phyloP scores from a whole-genome alignment of 2,113 vertebrate species.

The Mustela nigripes region DNA sequence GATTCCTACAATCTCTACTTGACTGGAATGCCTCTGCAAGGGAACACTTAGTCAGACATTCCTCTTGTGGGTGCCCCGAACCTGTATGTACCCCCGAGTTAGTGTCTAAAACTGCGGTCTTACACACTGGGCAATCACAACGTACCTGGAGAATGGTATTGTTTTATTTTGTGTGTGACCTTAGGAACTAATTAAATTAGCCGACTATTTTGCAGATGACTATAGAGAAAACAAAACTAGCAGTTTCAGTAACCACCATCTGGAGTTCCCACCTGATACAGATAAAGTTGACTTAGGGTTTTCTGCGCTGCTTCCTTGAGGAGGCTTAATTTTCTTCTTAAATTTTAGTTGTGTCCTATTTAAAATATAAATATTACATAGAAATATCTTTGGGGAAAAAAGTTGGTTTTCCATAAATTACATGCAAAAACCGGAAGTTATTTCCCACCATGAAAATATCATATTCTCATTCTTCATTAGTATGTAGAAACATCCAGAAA shows the following conservation, averaged over 20 bases:
- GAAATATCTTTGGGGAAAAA: not conserved
- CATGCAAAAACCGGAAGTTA: not conserved
- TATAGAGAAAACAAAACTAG: not conserved
- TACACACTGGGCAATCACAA: not conserved
- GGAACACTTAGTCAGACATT: not conserved
- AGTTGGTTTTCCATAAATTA: slow-evolving; percentile 39
- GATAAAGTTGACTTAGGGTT: slow-evolving; percentile 13
- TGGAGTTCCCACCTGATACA: not conserved
- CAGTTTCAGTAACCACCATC: not conserved
- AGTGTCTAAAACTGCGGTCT: not conserved
- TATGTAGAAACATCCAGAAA: not conserved
- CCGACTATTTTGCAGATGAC: not conserved
- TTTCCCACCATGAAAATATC: not conserved
- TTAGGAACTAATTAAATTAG: not conserved
- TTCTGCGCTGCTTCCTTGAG: not conserved
- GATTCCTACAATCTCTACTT: not conserved
- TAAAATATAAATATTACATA: not conserved
- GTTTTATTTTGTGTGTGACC: not conserved
- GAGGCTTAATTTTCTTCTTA: not conserved
- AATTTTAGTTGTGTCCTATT: not conserved
- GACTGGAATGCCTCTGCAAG: not conserved
- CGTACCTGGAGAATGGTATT: not conserved
- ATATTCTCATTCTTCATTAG: not conserved
- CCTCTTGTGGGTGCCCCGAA: not conserved
- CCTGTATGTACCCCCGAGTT: not conserved